These are phyloP conservation scores for Aptenodytes patagonicus DNA, from an alignment of 2,113 vertebrate species.

Conservation along the genomic window DNA sequence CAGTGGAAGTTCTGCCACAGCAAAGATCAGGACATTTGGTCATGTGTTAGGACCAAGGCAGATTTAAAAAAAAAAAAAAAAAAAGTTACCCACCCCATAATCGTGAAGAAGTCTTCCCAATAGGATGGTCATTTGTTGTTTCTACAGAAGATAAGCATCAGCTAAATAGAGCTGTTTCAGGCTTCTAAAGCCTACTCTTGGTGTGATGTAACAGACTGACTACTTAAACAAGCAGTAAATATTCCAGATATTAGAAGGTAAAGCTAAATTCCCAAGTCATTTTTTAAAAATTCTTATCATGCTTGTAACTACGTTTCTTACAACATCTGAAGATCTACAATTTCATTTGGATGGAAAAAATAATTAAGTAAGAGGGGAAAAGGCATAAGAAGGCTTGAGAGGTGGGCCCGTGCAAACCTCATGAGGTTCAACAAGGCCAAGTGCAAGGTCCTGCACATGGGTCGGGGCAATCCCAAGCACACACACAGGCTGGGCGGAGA, in stretches of 20 bases:
- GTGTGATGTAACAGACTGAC: background rate
- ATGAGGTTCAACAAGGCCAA: background rate
- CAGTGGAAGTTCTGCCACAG: background rate
- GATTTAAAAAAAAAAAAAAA: background rate
- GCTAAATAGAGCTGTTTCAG: background rate
- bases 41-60: background rate
- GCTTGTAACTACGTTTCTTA: background rate
- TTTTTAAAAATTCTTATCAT: background rate
- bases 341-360: background rate
- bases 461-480: background rate
- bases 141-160: background rate
- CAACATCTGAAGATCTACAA: background rate
- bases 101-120: background rate
- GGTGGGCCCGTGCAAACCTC: background rate
- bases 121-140: background rate
- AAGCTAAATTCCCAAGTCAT: background rate
- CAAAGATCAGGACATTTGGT: background rate
- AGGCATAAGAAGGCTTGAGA: background rate
- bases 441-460: background rate
- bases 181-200: background rate
- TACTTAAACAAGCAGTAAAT: background rate
- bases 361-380: background rate
- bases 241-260: background rate
- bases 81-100: background rate
- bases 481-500: background rate